phyloP scores from a whole-genome alignment of 2,888 invertebrate genomes.

The Trypoxylon attenuatum region DNA sequence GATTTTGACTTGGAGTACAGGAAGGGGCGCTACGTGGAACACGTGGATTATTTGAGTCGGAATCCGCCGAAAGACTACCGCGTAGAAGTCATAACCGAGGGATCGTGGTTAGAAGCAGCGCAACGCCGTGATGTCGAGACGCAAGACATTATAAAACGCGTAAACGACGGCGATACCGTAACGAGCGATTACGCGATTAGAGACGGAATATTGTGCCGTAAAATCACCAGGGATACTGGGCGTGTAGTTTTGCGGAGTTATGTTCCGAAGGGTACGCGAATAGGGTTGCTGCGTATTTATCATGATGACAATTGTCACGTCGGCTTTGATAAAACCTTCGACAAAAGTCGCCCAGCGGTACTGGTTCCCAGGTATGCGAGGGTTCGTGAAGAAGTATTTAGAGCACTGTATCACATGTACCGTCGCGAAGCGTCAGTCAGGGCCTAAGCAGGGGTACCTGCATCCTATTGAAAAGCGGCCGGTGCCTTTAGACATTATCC shows the following conservation, averaged over 20 bases:
- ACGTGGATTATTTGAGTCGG: background rate
- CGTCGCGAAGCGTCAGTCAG: background rate
- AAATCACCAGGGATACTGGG: background rate
- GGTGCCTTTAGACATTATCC: background rate
- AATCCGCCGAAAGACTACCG: background rate
- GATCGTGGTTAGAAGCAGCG: background rate
- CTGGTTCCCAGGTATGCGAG: slow-evolving; percentile 1
- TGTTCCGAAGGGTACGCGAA: background rate
- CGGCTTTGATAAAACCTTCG: slow-evolving; percentile 6
- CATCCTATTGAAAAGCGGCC: background rate
- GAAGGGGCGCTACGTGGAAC: background rate
- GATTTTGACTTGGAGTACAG: background rate
- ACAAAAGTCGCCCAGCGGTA: background rate
- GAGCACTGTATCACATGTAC: background rate
- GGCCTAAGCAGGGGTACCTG: slow-evolving; percentile 3
- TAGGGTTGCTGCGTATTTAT: slow-evolving; percentile 1
- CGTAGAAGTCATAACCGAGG: background rate
- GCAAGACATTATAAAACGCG: background rate
- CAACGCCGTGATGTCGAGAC: slow-evolving; percentile 10
- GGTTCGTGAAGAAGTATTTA: slow-evolving; percentile 7
- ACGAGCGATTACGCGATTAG: background rate
- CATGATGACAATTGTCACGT: slow-evolving; percentile 17
- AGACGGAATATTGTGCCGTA: background rate
- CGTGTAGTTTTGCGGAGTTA: background rate
- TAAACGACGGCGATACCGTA: background rate